Evolutionary conservation across 2,888 invertebrate genomes (phyloP).

Genomic region (Mycalesis mineus): DNA sequence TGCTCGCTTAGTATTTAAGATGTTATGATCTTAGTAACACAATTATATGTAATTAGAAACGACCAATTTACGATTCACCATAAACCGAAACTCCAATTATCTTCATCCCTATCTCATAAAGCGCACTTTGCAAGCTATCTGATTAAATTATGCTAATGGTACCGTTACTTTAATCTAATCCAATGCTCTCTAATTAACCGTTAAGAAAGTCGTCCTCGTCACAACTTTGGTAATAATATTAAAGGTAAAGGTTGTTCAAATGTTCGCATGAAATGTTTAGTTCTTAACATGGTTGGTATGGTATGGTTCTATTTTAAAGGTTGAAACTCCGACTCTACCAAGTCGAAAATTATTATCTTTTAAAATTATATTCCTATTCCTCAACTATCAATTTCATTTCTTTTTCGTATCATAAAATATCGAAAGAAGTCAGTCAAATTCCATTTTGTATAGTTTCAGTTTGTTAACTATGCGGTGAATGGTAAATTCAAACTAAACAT

Average conservation of each 20-base stretch:
- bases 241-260: not conserved
- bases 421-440: no score
- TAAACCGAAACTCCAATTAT: slow-evolving; percentile 40
- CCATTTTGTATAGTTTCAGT: no score
- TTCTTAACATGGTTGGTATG: not conserved
- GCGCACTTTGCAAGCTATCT: slow-evolving; percentile 53
- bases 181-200: slow-evolving; percentile 56
- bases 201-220: slow-evolving; percentile 36
- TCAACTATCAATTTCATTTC: no score
- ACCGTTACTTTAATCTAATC: slow-evolving; percentile 53
- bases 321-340: no score
- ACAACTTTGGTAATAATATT: slow-evolving; percentile 19
- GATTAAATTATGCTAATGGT: slow-evolving; percentile 67
- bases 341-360: no score
- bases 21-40: no score
- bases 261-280: not conserved
- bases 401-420: no score
- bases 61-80: slow-evolving; percentile 13
- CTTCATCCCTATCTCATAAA: slow-evolving; percentile 46
- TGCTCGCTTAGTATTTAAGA: no score
- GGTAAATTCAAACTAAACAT: no score
- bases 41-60: slow-evolving; percentile 1
- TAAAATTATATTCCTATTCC: no score
- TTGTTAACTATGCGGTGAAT: no score
- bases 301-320: no score